These are phyloP conservation scores for Heterotilapia buettikoferi DNA, from an alignment of 2,113 vertebrate genomes.

Conservation along the genomic window DNA sequence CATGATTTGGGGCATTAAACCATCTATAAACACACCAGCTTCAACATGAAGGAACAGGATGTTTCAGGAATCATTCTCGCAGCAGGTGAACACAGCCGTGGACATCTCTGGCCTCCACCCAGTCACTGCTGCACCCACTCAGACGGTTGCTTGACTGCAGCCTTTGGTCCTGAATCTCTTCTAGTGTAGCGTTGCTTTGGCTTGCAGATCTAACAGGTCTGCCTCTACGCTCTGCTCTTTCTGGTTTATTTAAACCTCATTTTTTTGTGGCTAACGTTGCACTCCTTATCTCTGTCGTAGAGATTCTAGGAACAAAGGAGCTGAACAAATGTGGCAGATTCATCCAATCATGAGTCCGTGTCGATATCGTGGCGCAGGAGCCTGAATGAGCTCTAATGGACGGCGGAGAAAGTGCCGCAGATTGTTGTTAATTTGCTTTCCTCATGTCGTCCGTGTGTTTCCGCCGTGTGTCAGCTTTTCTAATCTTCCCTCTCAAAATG, in stretches of 20 bases:
- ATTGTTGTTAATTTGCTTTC: neutral
- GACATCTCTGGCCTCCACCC: neutral
- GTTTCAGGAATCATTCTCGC: neutral
- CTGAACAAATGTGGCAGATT: neutral
- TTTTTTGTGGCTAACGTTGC: neutral
- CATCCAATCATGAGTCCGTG: neutral
- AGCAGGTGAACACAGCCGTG: neutral
- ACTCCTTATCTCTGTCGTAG: neutral
- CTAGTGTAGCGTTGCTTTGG: neutral
- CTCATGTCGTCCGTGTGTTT: neutral
- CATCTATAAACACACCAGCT: neutral
- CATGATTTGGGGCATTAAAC: neutral
- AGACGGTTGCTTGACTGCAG: rapidly evolving
- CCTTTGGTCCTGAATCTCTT: neutral
- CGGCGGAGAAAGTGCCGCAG: neutral
- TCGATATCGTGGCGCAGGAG: neutral
- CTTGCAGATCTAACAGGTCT: neutral
- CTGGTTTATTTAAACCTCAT: neutral
- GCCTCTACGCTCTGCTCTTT: neutral
- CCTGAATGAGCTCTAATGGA: neutral
- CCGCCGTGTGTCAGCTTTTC: neutral
- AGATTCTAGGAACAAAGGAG: neutral
- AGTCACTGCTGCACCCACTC: neutral
- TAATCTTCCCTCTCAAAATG: neutral
- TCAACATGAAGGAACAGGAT: neutral